Evolutionary conservation across 2,113 vertebrate species (phyloP), one percentile per base, ranked within the genome.

Genomic region (Tetrax tetrax): DNA sequence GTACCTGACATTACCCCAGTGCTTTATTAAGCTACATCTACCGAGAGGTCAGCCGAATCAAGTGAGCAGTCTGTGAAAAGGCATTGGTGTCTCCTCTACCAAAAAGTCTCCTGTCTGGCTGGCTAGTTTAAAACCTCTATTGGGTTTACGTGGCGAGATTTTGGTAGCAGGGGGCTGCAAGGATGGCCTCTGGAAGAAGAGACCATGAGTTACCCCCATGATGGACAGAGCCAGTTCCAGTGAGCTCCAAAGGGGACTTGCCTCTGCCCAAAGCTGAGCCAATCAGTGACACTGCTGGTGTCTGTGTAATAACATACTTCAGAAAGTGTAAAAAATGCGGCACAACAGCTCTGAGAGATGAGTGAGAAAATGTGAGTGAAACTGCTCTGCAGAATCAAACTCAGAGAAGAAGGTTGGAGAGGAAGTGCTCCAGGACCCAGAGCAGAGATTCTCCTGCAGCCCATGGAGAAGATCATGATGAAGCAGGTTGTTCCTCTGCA

Each of bases 391-490:
- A 61, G 84, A 7, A 25, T 31, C 15, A 51, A 51, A 14, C 11
- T 51, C 24, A 25, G 22, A 25, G 50, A 24, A 51, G 50, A 27
- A 51, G 54, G 21, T 33, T 14, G 77, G 25, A 1, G 14, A 28
- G 33, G 33, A 41, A 12, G 0, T 76, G 24, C 15, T 76, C 9
- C 24, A 29, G 43, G 29, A 0, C 1, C 28, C 1, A 7, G 31
- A 59, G 20, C 16, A 43, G 23, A 50, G 18, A 48, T 48, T 66
- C 17, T 35, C 16, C 35, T 60, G 12, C 24, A 59, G 35, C 17
- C 35, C 0, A 0, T 57, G 43, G 4, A 1, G 16, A 38, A 48
- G n/a, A 15, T 16, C 29, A 7, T 25, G 17, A 28, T 20, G 4
- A 59, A 7, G 10, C 13, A 43, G 18, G 18, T 5, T 37, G 8